These are phyloP conservation scores for Caerostris darwini DNA, from an alignment of 1,140 invertebrate genomes.

Conservation along the genomic window DNA sequence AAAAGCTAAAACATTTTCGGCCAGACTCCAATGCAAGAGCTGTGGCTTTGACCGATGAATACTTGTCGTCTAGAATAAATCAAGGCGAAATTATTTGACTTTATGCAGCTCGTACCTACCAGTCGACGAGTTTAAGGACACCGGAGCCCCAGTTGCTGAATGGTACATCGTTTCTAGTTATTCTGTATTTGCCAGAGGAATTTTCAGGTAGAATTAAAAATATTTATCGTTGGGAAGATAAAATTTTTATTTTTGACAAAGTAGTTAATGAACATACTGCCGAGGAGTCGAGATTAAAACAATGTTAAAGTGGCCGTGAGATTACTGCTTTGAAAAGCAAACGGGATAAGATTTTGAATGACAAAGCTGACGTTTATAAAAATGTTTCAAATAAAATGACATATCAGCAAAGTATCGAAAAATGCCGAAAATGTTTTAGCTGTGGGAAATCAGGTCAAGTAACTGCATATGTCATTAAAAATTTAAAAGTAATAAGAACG, in stretches of 20 bases:
- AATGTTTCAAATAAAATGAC: not conserved
- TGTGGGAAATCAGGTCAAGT: not conserved
- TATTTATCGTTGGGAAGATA: not conserved
- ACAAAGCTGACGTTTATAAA: not conserved
- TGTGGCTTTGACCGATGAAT: not conserved
- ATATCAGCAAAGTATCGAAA: not conserved
- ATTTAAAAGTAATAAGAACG: not conserved
- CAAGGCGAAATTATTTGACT: not conserved
- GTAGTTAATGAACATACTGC: not conserved
- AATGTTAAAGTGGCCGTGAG: not conserved
- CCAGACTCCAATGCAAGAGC: not conserved
- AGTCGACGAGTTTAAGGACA: not conserved
- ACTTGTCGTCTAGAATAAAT: not conserved
- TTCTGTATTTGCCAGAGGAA: not conserved
- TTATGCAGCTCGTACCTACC: not conserved
- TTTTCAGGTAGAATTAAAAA: not conserved
- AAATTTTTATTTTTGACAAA: not conserved
- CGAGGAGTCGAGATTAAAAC: not conserved
- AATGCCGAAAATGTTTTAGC: not conserved
- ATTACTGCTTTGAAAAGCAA: not conserved
- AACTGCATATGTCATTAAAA: not conserved
- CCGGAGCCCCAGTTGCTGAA: not conserved
- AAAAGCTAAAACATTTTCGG: not conserved
- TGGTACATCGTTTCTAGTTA: not conserved
- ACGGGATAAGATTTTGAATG: not conserved